Evolutionary conservation across 1,140 invertebrate species (phyloP), one percentile per base, ranked within the genome.

Genomic region (Drosophila nigrodunni): DNA sequence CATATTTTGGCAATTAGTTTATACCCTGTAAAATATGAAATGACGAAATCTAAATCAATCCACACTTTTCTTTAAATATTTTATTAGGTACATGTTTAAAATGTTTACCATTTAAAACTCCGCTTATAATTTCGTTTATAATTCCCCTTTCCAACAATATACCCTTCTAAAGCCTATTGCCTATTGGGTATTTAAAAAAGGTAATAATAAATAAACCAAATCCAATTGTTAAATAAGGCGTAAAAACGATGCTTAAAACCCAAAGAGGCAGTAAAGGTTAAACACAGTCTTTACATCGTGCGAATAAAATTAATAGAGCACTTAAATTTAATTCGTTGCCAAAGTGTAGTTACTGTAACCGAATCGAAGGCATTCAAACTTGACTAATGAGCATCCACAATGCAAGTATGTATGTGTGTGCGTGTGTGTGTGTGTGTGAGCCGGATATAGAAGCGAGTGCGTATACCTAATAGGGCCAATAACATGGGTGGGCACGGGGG

Each of bases 321-420:
- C 47, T 58, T 49, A 18, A 37, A 21, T 7, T 47, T 43, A 41
- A 54, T 61, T 35, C 46, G 68, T 49, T 61, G 49, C 49, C 47
- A 46, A 70, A 49, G 60, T 49, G 60, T 71, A 65, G 57, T 71
- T 71, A 65, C 60, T 65, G 50, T 65, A 46, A 43, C 50, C 50
- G 57, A 71, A 65, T 71, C 50, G 68, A 71, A 71, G 60, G 18
- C 50, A 64, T 64, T 70, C 46, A 68, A 71, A 65, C 44, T 59
- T 64, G 68, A 58, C 68, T 65, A 76, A 72, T 72, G 68, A 50
- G 68, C 58, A 11, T 7, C n/a, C 34, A 3, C 9, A 30, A n/a
- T 54, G 21, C 35, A 11, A 3, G 21, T 64, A 9, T 64, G 7
- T 18, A 11, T 39, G 11, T 39, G 34, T 39, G 21, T 44, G 13